Evolutionary conservation across 2,113 vertebrate genomes (phyloP).

Genomic region (Choloepus hoffmanni): DNA sequence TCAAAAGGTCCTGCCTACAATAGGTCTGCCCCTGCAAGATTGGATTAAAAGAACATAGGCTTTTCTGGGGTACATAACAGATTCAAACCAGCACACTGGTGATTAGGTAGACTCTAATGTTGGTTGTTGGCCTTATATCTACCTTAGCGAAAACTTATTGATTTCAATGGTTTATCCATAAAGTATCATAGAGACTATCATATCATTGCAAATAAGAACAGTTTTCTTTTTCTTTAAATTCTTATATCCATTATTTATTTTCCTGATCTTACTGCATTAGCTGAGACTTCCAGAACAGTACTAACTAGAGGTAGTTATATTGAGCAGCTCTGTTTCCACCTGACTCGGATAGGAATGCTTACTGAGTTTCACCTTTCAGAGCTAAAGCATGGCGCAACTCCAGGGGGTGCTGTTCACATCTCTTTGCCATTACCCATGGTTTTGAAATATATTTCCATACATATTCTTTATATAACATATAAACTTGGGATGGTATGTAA

Average conservation of each 20-base stretch:
- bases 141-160: neutral
- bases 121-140: neutral
- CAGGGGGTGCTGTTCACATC: neutral
- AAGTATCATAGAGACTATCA: neutral
- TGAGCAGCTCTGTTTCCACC: neutral
- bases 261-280: neutral
- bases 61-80: too few species aligned
- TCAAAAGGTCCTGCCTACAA: too few species aligned
- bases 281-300: neutral
- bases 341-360: neutral
- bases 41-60: too few species aligned
- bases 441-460: conserved; percentile 17
- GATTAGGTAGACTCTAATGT: neutral
- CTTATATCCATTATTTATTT: neutral
- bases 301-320: neutral
- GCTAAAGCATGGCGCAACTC: neutral
- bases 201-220: neutral
- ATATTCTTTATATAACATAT: neutral
- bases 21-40: too few species aligned
- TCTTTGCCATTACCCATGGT: neutral
- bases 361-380: neutral
- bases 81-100: neutral
- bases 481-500: neutral
- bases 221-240: conserved; percentile 40
- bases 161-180: neutral